Conservation (phyloP, 2,888 invertebrate species). For the Cryptocephalus primarius region DNA sequence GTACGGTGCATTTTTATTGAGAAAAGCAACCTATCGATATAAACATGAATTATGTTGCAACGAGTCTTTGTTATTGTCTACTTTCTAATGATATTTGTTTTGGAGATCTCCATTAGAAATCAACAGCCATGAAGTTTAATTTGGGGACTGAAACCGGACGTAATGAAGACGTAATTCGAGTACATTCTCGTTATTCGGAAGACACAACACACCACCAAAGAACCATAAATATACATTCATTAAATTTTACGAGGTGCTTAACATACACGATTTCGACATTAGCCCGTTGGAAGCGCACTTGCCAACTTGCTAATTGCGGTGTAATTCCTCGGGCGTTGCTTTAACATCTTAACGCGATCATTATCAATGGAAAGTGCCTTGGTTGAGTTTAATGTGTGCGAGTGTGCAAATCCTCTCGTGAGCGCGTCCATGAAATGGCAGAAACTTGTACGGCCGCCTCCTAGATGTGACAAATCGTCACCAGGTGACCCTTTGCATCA, state of each 20-base stretch:
- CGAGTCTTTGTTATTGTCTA: too few relatives aligned
- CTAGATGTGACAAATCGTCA: constrained; percentile 40
- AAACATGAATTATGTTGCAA: too few relatives aligned
- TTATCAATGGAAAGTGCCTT: constrained; percentile 19
- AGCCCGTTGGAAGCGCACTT: constrained; percentile 1
- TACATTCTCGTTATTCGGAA: too few relatives aligned
- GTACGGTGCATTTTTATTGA: too few relatives aligned
- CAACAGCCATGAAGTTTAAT: too few relatives aligned
- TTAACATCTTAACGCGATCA: constrained; percentile 18
- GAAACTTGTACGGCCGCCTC: constrained; percentile 38
- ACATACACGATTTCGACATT: constrained; percentile 7
- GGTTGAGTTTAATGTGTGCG: not conserved
- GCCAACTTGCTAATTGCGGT: constrained; percentile 14
- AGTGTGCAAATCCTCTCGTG: constrained; percentile 20
- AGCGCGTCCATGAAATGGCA: constrained; percentile 35
- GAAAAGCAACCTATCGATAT: too few relatives aligned
- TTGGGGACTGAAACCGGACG: too few relatives aligned
- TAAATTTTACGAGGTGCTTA: not conserved
- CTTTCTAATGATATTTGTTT: too few relatives aligned
- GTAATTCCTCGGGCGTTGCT: constrained; percentile 12
- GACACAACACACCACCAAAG: not conserved
- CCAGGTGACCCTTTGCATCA: constrained; percentile 37
- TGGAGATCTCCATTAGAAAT: too few relatives aligned
- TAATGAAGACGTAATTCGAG: too few relatives aligned
- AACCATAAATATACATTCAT: not conserved